These are phyloP conservation scores for Cassiopea xamachana DNA, from an alignment of 30 jellyfish, hydroid and myxozoan genomes.

Conservation along the genomic window DNA sequence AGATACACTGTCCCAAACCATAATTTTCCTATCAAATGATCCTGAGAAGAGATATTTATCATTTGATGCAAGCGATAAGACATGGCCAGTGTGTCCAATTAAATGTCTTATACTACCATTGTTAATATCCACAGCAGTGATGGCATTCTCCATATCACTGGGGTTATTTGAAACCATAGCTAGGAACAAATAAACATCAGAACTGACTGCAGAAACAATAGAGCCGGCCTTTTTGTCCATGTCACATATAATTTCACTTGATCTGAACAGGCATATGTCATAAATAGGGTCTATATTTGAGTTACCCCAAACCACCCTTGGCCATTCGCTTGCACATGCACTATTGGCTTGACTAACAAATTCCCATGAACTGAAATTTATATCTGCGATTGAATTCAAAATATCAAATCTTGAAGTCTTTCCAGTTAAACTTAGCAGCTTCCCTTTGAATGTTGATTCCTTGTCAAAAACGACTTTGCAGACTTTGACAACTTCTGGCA, in stretches of 20 bases:
- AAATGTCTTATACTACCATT: slow-evolving; percentile 68
- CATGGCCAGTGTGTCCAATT: slow-evolving; percentile 82
- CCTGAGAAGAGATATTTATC: slow-evolving; percentile 72
- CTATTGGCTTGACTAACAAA: slow-evolving; percentile 23
- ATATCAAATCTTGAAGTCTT: slow-evolving; percentile 69
- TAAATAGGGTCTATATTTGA: slow-evolving; percentile 78
- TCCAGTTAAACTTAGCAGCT: slow-evolving; percentile 70
- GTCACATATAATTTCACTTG: slow-evolving; percentile 35
- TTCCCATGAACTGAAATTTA: slow-evolving; percentile 76
- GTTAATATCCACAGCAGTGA: slow-evolving; percentile 43
- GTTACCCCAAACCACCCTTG: slow-evolving; percentile 65
- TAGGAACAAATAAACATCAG: slow-evolving; percentile 30
- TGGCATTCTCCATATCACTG: slow-evolving; percentile 41
- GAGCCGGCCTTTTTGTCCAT: slow-evolving; percentile 46
- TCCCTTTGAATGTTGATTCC: slow-evolving; percentile 43
- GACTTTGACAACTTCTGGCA: slow-evolving; percentile 92
- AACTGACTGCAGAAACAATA: slow-evolving; percentile 56
- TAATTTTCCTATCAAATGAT: slow-evolving; percentile 79
- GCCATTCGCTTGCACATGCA: slow-evolving; percentile 46
- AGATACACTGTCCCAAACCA: slow-evolving; percentile 83
- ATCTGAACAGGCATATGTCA: slow-evolving; percentile 73
- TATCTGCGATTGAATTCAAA: slow-evolving; percentile 72
- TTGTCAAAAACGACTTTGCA: slow-evolving; percentile 66
- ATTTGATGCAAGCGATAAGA: slow-evolving; percentile 64
- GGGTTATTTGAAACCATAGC: slow-evolving; percentile 45